A percentile compares a stretch with the other conserved stretches of the same genome.
phyloP scores from a whole-genome alignment of 1,140 invertebrate species.

The Aphis craccivora region DNA sequence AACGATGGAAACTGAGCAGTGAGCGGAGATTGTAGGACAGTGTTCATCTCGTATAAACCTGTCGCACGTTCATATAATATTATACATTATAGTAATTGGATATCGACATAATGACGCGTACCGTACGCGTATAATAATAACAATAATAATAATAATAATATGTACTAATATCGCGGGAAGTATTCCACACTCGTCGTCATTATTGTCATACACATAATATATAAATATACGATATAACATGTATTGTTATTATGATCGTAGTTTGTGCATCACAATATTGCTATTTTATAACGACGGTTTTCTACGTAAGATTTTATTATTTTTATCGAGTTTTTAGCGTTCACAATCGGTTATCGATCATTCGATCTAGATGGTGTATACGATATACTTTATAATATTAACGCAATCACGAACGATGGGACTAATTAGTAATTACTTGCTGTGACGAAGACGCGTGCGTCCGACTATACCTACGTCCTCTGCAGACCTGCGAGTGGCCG shows the following conservation, averaged over 20 bases:
- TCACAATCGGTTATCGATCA: not conserved
- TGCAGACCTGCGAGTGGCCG: not conserved
- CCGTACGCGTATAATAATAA: not conserved
- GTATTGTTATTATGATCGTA: not conserved
- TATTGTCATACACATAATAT: too few species aligned
- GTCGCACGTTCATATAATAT: not conserved
- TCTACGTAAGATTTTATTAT: not conserved
- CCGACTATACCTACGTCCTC: too few species aligned
- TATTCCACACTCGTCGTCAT: constrained; percentile 3
- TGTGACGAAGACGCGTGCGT: not conserved
- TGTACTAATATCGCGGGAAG: not conserved
- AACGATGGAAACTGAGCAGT: not conserved
- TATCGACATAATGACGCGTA: not conserved
- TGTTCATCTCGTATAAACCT: not conserved
- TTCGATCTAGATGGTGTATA: not conserved
- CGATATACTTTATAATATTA: not conserved
- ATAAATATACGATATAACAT: not conserved
- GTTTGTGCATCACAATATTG: not conserved
- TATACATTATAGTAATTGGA: not conserved
- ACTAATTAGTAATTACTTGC: not conserved
- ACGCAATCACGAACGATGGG: not conserved
- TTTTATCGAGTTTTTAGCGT: not conserved
- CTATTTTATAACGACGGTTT: not conserved
- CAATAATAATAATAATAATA: not conserved
- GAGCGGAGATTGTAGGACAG: not conserved